Evolutionary conservation across 2,888 invertebrate species (phyloP).

Genomic region (Autographa gamma): DNA sequence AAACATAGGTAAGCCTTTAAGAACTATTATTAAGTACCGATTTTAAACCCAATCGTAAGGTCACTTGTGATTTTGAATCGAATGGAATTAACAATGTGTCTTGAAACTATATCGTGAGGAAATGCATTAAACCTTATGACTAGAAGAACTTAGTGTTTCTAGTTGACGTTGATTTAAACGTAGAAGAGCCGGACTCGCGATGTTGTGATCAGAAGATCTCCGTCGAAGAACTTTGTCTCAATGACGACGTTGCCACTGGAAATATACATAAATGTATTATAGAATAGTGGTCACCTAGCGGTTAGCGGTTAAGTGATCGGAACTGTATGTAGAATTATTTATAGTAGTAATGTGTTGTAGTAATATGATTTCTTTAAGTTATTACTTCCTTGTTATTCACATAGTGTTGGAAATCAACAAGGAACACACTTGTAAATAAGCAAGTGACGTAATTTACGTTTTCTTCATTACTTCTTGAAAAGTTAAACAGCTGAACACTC

Average conservation of each 20-base stretch:
- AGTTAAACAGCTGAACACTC: too few relatives aligned
- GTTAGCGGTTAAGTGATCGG: too few relatives aligned
- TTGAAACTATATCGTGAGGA: slow-evolving; percentile 25
- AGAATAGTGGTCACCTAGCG: too few relatives aligned
- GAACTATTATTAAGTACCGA: slow-evolving; percentile 17
- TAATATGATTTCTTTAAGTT: too few relatives aligned
- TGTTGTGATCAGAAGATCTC: slow-evolving; percentile 97
- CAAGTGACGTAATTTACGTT: too few relatives aligned
- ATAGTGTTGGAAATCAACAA: too few relatives aligned
- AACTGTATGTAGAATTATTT: too few relatives aligned
- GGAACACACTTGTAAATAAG: too few relatives aligned
- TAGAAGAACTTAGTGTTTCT: slow-evolving; percentile 67
- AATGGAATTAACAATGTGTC: slow-evolving; percentile 33
- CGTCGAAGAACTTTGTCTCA: slow-evolving; percentile 99
- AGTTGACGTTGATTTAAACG: slow-evolving; percentile 89
- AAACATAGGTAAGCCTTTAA: slow-evolving; percentile 20
- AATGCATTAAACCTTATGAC: slow-evolving; percentile 64
- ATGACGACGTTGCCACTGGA: slow-evolving; percentile 98
- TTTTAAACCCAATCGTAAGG: slow-evolving; percentile 50
- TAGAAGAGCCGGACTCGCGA: slow-evolving; percentile 98
- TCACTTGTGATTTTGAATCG: slow-evolving; percentile 54
- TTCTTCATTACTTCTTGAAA: too few relatives aligned
- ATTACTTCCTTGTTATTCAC: too few relatives aligned
- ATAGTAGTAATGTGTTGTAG: too few relatives aligned
- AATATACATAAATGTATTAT: slow-evolving; percentile 54